These are phyloP conservation scores for Phymatocera aterrima DNA, from an alignment of 2,888 invertebrate genomes.

Conservation along the genomic window DNA sequence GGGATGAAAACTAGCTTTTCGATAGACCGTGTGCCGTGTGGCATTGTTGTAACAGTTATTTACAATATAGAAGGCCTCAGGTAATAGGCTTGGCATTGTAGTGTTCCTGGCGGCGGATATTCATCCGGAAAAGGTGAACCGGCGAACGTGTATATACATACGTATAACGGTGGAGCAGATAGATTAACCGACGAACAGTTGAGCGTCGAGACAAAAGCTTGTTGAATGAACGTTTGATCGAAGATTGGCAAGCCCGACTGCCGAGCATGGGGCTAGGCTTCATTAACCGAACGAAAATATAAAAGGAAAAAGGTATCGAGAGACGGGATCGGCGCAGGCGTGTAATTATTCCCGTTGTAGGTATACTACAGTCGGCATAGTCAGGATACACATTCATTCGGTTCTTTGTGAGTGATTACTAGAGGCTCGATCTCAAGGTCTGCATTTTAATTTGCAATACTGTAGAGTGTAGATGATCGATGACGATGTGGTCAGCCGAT, in stretches of 20 bases:
- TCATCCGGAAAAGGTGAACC: conserved; percentile 27
- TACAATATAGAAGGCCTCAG: not conserved
- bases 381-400: not conserved
- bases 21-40: not conserved
- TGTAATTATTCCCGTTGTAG: conserved; percentile 11
- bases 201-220: conserved; percentile 39
- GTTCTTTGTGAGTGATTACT: conserved; percentile 8
- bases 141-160: too few species aligned
- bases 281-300: conserved; percentile 36
- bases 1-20: not conserved
- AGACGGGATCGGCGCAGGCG: too few species aligned
- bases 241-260: conserved; percentile 29
- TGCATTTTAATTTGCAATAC: not conserved
- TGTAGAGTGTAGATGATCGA: too few species aligned
- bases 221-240: conserved; percentile 41
- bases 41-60: conserved; percentile 9
- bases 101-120: not conserved
- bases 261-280: not conserved
- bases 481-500: not conserved
- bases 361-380: too few species aligned
- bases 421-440: conserved; percentile 7
- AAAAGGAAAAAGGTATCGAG: conserved; percentile 5
- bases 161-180: too few species aligned
- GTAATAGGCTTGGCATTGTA: conserved; percentile 20
- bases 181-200: conserved; percentile 39